These are phyloP conservation scores for Cryptomyrus ogoouensis DNA, from an alignment of 2,113 vertebrate species.

Conservation along the genomic window DNA sequence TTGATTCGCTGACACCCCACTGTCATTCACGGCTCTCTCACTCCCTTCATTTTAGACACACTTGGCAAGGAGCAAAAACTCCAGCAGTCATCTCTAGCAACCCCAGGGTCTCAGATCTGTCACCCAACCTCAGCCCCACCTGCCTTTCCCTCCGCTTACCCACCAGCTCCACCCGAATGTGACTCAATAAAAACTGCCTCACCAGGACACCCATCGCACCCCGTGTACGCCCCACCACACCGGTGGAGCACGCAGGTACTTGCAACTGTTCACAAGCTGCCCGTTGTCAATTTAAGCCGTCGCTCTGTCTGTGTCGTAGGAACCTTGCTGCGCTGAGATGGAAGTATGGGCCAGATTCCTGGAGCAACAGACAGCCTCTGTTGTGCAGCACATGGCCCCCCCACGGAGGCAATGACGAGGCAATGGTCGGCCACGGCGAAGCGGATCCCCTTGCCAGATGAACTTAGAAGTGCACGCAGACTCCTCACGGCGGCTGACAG, in stretches of 20 bases:
- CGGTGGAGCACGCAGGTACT: neutral
- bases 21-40: neutral
- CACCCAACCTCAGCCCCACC: neutral
- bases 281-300: neutral
- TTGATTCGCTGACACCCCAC: neutral
- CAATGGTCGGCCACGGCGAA: neutral
- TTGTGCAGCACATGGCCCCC: neutral
- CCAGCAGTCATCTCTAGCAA: neutral
- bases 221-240: neutral
- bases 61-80: neutral
- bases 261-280: neutral
- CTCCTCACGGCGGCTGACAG: neutral
- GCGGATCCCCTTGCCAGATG: neutral
- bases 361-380: neutral
- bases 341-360: neutral
- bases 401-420: neutral
- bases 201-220: neutral
- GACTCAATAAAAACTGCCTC: neutral
- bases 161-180: neutral
- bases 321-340: neutral
- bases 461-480: neutral
- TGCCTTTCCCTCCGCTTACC: neutral
- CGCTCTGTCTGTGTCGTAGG: neutral
- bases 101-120: neutral
- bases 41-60: neutral